Evolutionary conservation across 2,797 vertebrate species (phyloP), one percentile per base, ranked within the genome.

Genomic region (Cyprinodon diabolis): DNA sequence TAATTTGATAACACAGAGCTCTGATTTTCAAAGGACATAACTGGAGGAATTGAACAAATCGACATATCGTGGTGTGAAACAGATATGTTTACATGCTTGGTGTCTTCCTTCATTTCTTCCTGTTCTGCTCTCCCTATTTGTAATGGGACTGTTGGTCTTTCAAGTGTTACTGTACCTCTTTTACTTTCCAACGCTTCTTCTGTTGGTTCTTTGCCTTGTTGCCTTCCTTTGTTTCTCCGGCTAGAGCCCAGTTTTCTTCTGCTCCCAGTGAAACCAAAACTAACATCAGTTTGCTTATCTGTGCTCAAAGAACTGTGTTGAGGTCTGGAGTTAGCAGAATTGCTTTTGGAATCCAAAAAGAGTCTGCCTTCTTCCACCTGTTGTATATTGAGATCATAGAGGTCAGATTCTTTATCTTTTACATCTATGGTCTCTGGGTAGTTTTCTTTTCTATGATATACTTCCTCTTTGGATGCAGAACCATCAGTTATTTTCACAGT

Each of bases 231-330:
- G 17, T 63, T 62, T 68, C 56, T 62, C 21, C 57, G 57, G 9
- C 56, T 60, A 7, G 56, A 63, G 10, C 56, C 70, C 14, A 68
- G 14, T 37, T 68, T 68, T 54, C 49, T 68, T 48, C 9, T 71
- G 25, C 35, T 68, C 5, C 69, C 54, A 43, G 6, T 51, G 54
- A 21, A 25, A 17, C 19, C 37, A 48, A 21, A 43, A 17, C 19
- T 23, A 48, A 23, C 6, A 6, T 52, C 15, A 4, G 47, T 37
- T 23, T 68, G 23, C 25, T 47, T 19, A 55, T 68, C 65, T 17
- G 2, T 5, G 15, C 11, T 71, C 30, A 51, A 10, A 77, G 75
- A 52, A 15, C 2, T 11, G 4, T 67, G 17, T 4, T 45, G 30
- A 58, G 1, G n/a, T 11, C 49, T 15, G 37, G 43, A 19, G 7